phyloP scores from a whole-genome alignment of 2,113 vertebrate species.

The Indicator maculatus region DNA sequence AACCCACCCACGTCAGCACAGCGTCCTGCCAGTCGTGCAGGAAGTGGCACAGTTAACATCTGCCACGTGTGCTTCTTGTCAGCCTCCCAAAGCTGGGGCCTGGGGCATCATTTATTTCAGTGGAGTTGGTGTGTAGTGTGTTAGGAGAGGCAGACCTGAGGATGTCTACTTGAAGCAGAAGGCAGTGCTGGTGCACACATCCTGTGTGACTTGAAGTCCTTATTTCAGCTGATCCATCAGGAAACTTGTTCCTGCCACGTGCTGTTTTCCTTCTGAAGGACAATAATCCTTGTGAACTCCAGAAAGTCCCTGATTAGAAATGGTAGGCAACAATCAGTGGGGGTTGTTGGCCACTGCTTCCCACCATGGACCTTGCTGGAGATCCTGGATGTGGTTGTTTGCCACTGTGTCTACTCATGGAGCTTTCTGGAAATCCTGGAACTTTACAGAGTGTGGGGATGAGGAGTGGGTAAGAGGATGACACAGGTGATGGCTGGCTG shows the following conservation, averaged over 20 bases:
- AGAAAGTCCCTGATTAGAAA: not conserved
- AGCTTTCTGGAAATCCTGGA: not conserved
- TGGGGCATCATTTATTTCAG: not conserved
- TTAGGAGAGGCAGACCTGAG: not conserved
- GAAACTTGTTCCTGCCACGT: not conserved
- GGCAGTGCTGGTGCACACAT: not conserved
- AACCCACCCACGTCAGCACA: not conserved
- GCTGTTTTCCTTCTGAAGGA: not conserved
- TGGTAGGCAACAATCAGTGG: rapidly evolving
- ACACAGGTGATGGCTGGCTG: not conserved
- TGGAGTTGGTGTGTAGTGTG: not conserved
- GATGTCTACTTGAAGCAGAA: not conserved
- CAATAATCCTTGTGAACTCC: not conserved
- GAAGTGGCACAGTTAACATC: not conserved
- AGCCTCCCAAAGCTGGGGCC: not conserved
- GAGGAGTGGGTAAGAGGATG: not conserved
- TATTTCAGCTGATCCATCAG: not conserved
- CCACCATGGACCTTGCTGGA: not conserved
- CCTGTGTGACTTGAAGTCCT: not conserved
- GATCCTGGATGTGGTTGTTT: not conserved
- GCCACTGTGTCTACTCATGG: not conserved
- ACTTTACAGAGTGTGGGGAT: not conserved
- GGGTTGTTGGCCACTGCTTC: not conserved
- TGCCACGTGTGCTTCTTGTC: not conserved
- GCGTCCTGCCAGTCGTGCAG: conserved; percentile 10